These are phyloP conservation scores for Diarsia mendica DNA, from an alignment of 2,888 invertebrate species.

Conservation along the genomic window DNA sequence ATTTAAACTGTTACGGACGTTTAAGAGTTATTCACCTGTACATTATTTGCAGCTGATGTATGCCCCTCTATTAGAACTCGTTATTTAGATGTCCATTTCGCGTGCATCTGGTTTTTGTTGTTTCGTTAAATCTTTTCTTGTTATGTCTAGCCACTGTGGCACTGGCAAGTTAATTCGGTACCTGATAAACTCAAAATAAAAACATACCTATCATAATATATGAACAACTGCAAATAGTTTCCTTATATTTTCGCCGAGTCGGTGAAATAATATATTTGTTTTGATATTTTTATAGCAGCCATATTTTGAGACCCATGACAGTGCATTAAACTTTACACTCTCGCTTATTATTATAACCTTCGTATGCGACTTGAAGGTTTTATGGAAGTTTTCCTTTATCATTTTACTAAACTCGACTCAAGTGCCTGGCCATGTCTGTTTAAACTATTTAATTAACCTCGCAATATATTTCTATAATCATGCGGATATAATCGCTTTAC, in stretches of 20 bases:
- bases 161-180: background rate
- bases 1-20: slow-evolving; percentile 2
- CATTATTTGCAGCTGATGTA: slow-evolving; percentile 21
- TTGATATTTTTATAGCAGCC: slow-evolving; percentile 12
- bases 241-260: slow-evolving; percentile 1
- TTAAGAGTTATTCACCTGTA: slow-evolving; percentile 11
- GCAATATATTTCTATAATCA: slow-evolving; percentile 17
- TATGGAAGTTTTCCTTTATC: slow-evolving; percentile 44
- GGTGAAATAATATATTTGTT: slow-evolving; percentile 33
- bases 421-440: slow-evolving; percentile 6
- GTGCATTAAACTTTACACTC: slow-evolving; percentile 19
- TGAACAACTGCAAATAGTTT: slow-evolving; percentile 18
- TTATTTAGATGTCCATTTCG: slow-evolving; percentile 8
- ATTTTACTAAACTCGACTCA: slow-evolving; percentile 27
- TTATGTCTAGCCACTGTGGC: background rate
- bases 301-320: slow-evolving; percentile 24
- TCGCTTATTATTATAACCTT: slow-evolving; percentile 48
- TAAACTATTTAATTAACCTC: slow-evolving; percentile 25
- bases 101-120: slow-evolving; percentile 16
- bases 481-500: slow-evolving; percentile 14
- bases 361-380: slow-evolving; percentile 38
- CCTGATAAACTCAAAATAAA: background rate
- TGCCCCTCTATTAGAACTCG: background rate
- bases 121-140: slow-evolving; percentile 2
- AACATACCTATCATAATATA: slow-evolving; percentile 16